Conservation (phyloP, 2,888 invertebrate genomes). For the Cylindroiulus punctatus region DNA sequence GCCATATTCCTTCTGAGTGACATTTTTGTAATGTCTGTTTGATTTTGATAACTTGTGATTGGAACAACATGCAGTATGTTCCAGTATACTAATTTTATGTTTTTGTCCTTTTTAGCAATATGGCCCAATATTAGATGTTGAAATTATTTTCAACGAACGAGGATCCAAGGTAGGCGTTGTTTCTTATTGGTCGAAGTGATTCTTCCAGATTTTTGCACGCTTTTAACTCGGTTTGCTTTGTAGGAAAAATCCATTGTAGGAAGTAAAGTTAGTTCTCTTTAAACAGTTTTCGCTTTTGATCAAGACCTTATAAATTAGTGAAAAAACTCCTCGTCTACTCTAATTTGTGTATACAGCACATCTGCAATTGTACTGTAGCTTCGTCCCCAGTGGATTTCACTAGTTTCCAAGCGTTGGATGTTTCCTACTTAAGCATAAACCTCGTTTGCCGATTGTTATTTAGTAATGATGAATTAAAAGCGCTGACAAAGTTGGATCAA, state of each 20-base stretch:
- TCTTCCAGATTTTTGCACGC: neutral
- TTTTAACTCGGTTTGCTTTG: constrained; percentile 1
- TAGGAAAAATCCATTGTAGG: neutral
- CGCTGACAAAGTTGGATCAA: neutral
- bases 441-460: constrained; percentile 5
- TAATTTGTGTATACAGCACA: neutral
- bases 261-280: neutral
- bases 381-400: neutral
- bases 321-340: neutral
- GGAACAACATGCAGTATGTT: neutral
- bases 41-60: too few relatives aligned
- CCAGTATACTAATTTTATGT: neutral
- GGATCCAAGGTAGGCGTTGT: constrained; percentile 94
- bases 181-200: neutral
- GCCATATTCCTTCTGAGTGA: neutral
- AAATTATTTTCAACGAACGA: constrained; percentile 99
- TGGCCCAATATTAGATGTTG: constrained; percentile 98
- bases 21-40: neutral
- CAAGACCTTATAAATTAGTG: neutral
- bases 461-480: constrained; percentile 32
- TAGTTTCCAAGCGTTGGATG: neutral
- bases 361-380: neutral
- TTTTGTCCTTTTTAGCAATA: constrained; percentile 78
- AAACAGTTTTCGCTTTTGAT: neutral
- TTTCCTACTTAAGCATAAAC: neutral